These are phyloP conservation scores for Phocides pigmalion DNA, from an alignment of 1,140 invertebrate species.

Conservation along the genomic window DNA sequence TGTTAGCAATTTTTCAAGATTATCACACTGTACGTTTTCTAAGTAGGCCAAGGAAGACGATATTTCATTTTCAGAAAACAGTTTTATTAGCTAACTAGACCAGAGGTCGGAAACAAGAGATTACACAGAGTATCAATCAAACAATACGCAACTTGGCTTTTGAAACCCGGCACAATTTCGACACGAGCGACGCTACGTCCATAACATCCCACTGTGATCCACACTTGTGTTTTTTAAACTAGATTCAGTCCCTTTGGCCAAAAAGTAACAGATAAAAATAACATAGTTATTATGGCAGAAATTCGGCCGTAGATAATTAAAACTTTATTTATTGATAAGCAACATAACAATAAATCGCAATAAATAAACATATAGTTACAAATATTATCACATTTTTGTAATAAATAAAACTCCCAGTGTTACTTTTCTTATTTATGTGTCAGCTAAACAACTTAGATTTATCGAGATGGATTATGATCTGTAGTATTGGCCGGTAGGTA, in stretches of 20 bases:
- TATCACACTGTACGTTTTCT: background rate
- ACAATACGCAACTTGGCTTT: slow-evolving; percentile 71
- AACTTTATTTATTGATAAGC: no score
- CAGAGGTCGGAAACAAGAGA: slow-evolving; percentile 71
- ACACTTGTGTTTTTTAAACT: background rate
- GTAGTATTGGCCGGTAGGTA: no score
- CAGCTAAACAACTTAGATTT: no score
- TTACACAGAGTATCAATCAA: slow-evolving; percentile 79
- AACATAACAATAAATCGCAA: no score
- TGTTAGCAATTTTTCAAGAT: background rate
- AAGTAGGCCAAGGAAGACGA: background rate
- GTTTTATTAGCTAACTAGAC: slow-evolving; percentile 48
- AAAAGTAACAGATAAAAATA: no score
- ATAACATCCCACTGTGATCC: slow-evolving; percentile 51
- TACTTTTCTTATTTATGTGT: no score
- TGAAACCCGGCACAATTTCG: slow-evolving; percentile 72
- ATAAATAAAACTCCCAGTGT: no score
- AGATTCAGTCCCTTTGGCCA: background rate
- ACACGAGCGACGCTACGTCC: slow-evolving; percentile 63
- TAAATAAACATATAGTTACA: no score
- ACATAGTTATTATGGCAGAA: no score
- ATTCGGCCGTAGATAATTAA: no score
- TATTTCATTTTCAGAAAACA: slow-evolving; percentile 17
- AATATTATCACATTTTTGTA: no score
- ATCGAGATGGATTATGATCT: no score